Evolutionary conservation across 2,113 vertebrate species (phyloP), one percentile per base, ranked within the genome.

Genomic region (Crotalus tigris): DNA sequence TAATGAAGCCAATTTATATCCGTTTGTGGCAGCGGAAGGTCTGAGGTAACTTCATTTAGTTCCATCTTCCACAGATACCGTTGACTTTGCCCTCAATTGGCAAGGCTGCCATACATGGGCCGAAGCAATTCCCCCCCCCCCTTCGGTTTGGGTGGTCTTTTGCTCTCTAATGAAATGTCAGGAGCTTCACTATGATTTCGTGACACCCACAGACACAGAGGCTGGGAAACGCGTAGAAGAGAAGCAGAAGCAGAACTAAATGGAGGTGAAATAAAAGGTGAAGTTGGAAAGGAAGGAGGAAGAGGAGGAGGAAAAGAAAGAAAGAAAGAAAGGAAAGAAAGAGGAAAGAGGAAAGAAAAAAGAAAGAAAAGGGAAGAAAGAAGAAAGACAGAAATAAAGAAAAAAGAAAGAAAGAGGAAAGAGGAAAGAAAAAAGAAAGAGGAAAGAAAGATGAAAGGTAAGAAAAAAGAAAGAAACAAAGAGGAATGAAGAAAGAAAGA

Each of bases 1-100:
- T 96, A 97, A 97, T 96, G 96, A 97, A 97, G 96, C 95, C 97
- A 95, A 97, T 97, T 97, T 97, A 95, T 96, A 96, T 96, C 94
- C 92, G 95, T 97, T 44, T 96, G 96, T 92, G 95, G 94, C 94
- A 94, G 94, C 88, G 94, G 96, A 96, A 96, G 93, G 95, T 93
- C 93, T 93, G 94, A 94, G 94, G 96, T 94, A 94, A 96, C 96
- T 97, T 97, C 96, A 97, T 97, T 96, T 96, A 96, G 93, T 97
- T 97, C 96, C 96, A 96, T 97, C 96, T 96, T 96, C 95, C 94
- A 96, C 94, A 96, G 92, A 88, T 59, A 86, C 95, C 90, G 96
- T 96, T 95, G 94, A 94, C 94, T 96, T 94, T 81, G 90, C 96
- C 94, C 87, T 95, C 95, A 96, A 96, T 93, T 93, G 86, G 69